Percentiles rank a stretch among this genome's conserved stretches.
Conservation (phyloP, 2,113 vertebrate species). For the Aegotheles bennettii region DNA sequence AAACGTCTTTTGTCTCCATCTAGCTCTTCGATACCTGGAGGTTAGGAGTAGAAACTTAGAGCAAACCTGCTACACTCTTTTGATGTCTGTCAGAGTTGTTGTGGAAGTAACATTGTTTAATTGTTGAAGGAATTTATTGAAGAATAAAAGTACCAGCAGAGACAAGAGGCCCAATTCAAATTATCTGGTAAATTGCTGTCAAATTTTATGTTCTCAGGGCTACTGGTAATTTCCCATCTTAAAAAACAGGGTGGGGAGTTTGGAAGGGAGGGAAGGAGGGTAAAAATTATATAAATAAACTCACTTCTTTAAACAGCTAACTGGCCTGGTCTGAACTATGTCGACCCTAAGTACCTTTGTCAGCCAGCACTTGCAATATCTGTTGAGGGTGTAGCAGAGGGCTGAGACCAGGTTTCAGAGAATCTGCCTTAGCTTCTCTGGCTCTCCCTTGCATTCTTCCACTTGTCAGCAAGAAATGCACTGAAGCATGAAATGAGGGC, state of each 20-base stretch:
- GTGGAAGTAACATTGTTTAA: conserved; percentile 8
- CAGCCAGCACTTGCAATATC: neutral
- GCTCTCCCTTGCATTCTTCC: neutral
- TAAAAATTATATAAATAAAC: neutral
- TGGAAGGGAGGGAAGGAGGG: no score
- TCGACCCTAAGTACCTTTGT: neutral
- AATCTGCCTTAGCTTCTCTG: neutral
- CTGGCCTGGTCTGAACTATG: conserved; percentile 11
- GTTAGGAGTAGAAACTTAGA: neutral
- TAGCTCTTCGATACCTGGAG: neutral
- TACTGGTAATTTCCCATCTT: neutral
- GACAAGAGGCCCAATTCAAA: neutral
- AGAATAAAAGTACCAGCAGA: conserved; percentile 21
- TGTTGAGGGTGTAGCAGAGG: neutral
- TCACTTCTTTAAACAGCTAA: conserved; percentile 21
- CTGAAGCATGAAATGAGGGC: neutral
- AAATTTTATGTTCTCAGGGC: neutral
- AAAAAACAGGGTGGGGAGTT: no score
- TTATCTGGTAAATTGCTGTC: neutral
- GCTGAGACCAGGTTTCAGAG: neutral
- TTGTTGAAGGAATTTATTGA: conserved; percentile 25
- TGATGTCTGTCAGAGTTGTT: neutral
- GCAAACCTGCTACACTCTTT: neutral
- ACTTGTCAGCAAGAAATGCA: neutral
- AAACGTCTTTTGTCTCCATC: neutral